Base-by-base conservation (phyloP, 2,797 vertebrate genomes). In the Tamandua tetradactyla region DNA sequence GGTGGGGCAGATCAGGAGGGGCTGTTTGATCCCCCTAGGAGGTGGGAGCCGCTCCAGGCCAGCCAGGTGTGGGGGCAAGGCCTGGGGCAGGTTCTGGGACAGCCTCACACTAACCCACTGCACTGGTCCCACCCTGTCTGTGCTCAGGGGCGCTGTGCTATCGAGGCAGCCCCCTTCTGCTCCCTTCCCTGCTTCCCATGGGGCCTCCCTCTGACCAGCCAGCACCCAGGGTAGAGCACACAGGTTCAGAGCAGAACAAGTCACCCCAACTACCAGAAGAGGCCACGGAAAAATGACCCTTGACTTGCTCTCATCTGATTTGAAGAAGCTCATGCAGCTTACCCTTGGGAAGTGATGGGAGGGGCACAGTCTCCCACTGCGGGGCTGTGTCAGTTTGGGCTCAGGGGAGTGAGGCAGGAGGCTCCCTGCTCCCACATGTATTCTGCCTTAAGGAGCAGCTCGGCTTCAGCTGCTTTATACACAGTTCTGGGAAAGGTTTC, bases 81-180 rank as follows among this genome's bases (percentile, higher is more conserved):
- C 47, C n/a, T 32, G 6, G 0, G 0, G 32, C 47, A n/a, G 59
- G 49, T 22, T 32, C 79, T 37, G n/a, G 17, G 5, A 71, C 40
- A 5, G 15, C 37, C 40, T 44, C 37, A 9, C 22, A n/a, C 13
- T 37, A 2, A 32, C 15, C 20, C 4, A 3, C 7, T 22, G 32
- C 10, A 0, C 0, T n/a, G 1, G 57, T 40, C 82, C 61, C 10
- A 44, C 35, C n/a, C n/a, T 4, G 30, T 40, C 49, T 18, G 3
- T 30, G 59, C 32, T 32, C 1, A 11, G 13, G 9, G 0, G 8
- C 37, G 20, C 57, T 4, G 18, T 27, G 49, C n/a, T 18, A 2
- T 8, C 17, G 66, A 42, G 12, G 11, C 4, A 4, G 79, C 40
- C 37, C 22, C 25, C 61, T 25, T n/a, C 23, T 18, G 13, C 17